phyloP scores from a whole-genome alignment of 2,113 vertebrate species.

The Pelvicachromis taeniatus region DNA sequence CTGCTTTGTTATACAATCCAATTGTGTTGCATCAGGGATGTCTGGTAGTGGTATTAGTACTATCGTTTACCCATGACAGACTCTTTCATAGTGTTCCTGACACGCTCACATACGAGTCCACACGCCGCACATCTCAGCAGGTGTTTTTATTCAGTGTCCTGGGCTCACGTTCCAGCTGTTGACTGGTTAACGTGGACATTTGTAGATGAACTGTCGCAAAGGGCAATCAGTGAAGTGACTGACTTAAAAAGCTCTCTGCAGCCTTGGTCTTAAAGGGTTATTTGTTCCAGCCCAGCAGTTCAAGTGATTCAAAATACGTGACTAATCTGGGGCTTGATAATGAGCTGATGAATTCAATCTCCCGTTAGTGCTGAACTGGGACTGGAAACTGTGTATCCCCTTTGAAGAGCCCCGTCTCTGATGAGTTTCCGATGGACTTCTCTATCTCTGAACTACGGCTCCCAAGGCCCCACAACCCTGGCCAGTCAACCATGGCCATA shows the following conservation, averaged over 20 bases:
- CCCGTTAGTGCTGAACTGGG: constrained; percentile 67
- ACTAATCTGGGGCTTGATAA: constrained; percentile 63
- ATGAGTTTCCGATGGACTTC: constrained; percentile 57
- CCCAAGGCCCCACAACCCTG: constrained; percentile 54
- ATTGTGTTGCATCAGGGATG: constrained; percentile 14
- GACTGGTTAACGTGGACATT: constrained; percentile 27
- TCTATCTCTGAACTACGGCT: constrained; percentile 61
- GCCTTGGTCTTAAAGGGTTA: constrained; percentile 56
- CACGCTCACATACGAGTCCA: neutral
- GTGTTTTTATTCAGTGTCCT: constrained; percentile 9
- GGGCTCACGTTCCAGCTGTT: constrained; percentile 39
- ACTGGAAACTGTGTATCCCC: constrained; percentile 52
- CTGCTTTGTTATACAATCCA: neutral
- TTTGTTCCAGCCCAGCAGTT: constrained; percentile 58
- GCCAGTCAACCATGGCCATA: constrained; percentile 57
- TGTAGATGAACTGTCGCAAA: constrained; percentile 22
- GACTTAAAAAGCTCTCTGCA: constrained; percentile 39
- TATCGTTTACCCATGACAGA: neutral
- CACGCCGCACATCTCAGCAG: constrained; percentile 13
- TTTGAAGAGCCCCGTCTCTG: constrained; percentile 50
- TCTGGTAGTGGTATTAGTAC: constrained; percentile 9
- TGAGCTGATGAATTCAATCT: constrained; percentile 71
- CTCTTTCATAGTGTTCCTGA: neutral
- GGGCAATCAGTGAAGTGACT: constrained; percentile 12
- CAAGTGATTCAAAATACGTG: constrained; percentile 61